A percentile compares a stretch with the other conserved stretches of the same genome.
Evolutionary conservation across 2,888 invertebrate species (phyloP).

Genomic region (Cenopis cana): DNA sequence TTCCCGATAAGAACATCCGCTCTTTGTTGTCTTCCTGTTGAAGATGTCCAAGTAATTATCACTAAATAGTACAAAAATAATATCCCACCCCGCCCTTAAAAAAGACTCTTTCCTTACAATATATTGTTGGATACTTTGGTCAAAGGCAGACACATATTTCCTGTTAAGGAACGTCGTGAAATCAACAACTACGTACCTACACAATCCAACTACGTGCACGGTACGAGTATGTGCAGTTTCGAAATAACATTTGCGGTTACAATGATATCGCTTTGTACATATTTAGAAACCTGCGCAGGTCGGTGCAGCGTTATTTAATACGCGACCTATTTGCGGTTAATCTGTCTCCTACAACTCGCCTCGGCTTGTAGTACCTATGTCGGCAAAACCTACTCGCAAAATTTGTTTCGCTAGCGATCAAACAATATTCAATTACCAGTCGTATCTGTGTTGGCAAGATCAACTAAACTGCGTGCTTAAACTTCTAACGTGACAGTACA

Average conservation of each 20-base stretch:
- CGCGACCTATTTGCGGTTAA: constrained; percentile 82
- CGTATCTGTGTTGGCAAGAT: constrained; percentile 12
- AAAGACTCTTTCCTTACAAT: constrained; percentile 13
- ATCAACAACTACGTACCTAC: constrained; percentile 35
- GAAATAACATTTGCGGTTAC: constrained; percentile 74
- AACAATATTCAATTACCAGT: constrained; percentile 18
- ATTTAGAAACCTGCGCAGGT: constrained; percentile 79
- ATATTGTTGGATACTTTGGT: constrained; percentile 17
- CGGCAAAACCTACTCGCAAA: constrained; percentile 4
- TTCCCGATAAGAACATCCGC: not conserved
- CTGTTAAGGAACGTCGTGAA: constrained; percentile 36
- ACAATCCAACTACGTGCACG: too few species aligned
- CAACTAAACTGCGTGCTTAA: constrained; percentile 44
- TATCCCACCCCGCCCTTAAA: not conserved
- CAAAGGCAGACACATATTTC: constrained; percentile 35
- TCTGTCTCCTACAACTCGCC: constrained; percentile 56
- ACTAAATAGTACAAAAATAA: not conserved
- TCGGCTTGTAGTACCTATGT: constrained; percentile 11
- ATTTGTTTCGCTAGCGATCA: constrained; percentile 5
- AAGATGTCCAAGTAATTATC: not conserved
- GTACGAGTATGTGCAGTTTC: constrained; percentile 56
- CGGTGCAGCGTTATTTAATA: constrained; percentile 76
- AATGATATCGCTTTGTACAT: constrained; percentile 76
- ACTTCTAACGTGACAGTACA: constrained; percentile 58
- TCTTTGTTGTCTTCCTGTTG: not conserved